Evolutionary conservation across 2,888 invertebrate species (phyloP), one percentile per base, ranked within the genome.

Genomic region (Caenorhabditis panamensis): DNA sequence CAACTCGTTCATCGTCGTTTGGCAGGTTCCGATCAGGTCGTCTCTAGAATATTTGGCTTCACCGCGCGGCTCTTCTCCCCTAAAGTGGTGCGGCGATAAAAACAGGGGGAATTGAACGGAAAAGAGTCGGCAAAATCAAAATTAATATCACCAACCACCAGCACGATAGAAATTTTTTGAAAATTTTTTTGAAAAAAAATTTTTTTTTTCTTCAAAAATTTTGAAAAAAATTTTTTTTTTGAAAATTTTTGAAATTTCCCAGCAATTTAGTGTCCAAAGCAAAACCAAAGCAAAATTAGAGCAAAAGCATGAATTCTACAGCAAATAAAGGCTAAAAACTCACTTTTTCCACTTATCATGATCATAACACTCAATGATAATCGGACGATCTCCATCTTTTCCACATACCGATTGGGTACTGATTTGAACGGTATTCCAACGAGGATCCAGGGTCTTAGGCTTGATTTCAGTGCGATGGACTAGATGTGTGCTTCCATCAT

Each of bases 381-480:
- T 41, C 41, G 41, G 41, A 41, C 73, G 51, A 26, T 84, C 77
- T 20, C 73, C 69, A 66, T 90, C 89, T 9, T 92, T 93, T 84
- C 92, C 92, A 86, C 93, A 89, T 59, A 94, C 89, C 9, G 91
- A 89, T 51, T 92, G 89, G 0, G 92, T 90, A 26, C 92, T 90
- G 18, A 93, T 84, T 2, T 91, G 91, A 73, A 93, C 92, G 8
- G 92, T 88, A 75, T 91, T 91, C 93, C 93, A 94, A 6, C 91
- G 91, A 16, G 94, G 93, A 87, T 93, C 92, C 51, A 92, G 87
- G 11, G 92, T 93, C 78, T 92, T 92, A 86, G 92, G 92, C 61
- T 92, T 91, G 16, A 92, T 92, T 88, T 93, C 93, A 49, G 93
- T 93, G n/a, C 88, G 78, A 66, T 88, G 84, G 4, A 87, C 87